Conservation (phyloP, 2,797 vertebrate genomes). For the Setipinna tenuifilis region DNA sequence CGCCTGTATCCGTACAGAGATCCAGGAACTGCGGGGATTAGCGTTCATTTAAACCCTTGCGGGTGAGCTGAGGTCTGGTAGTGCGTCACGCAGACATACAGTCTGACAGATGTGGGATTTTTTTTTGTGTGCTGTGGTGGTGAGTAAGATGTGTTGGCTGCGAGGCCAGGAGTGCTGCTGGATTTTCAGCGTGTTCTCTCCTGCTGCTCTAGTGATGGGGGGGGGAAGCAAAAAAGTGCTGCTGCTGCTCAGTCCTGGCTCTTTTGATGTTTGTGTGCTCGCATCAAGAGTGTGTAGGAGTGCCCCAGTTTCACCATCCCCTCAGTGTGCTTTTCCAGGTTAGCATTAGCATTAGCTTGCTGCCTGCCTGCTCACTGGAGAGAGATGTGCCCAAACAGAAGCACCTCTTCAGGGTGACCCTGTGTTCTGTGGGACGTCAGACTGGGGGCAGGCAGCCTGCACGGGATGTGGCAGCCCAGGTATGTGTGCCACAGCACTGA, state of each 20-base stretch:
- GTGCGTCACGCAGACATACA: constrained; percentile 13
- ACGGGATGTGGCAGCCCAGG: background rate
- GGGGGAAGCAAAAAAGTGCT: background rate
- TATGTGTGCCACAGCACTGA: background rate
- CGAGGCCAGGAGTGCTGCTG: background rate
- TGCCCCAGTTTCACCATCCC: constrained; percentile 54
- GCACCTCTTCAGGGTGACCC: constrained; percentile 15
- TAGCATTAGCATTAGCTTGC: constrained; percentile 18
- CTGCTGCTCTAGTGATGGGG: constrained; percentile 38
- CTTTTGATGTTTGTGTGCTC: constrained; percentile 51
- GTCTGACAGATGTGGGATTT: constrained; percentile 6
- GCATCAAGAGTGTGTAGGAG: constrained; percentile 45
- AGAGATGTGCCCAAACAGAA: background rate
- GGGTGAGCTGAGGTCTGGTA: constrained; percentile 44
- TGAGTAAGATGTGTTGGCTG: constrained; percentile 24
- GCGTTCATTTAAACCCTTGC: constrained; percentile 38
- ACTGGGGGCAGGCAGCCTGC: background rate
- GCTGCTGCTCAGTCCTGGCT: constrained; percentile 20
- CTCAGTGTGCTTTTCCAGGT: constrained; percentile 26
- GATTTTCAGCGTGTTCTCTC: constrained; percentile 7
- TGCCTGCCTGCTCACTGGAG: background rate
- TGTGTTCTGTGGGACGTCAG: background rate
- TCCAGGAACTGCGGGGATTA: constrained; percentile 6
- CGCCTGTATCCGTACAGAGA: background rate
- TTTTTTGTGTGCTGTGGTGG: background rate